Conservation (phyloP, 2,113 vertebrate species). For the Strigops habroptila region DNA sequence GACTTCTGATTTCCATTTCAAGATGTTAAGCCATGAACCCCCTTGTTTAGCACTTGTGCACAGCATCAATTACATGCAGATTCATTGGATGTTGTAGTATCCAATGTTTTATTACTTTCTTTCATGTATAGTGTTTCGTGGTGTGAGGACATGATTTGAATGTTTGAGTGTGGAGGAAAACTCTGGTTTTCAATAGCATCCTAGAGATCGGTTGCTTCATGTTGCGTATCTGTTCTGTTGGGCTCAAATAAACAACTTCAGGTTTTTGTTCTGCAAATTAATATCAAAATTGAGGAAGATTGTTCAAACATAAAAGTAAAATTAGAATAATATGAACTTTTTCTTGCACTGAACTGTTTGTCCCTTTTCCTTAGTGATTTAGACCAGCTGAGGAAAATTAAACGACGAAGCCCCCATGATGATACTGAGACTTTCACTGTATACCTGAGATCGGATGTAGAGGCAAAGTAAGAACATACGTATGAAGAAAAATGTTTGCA, state of each 20-base stretch:
- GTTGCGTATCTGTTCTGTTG: neutral
- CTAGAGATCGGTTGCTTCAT: neutral
- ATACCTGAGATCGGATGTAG: slow-evolving; percentile 92
- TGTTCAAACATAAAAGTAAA: neutral
- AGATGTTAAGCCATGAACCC: neutral
- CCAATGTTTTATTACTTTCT: neutral
- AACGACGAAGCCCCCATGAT: slow-evolving; percentile 91
- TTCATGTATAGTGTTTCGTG: neutral
- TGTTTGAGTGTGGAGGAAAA: neutral
- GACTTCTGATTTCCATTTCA: neutral
- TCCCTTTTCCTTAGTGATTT: slow-evolving; percentile 81
- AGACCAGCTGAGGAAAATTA: slow-evolving; percentile 91
- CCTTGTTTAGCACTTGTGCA: neutral
- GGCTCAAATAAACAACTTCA: neutral
- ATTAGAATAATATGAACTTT: neutral
- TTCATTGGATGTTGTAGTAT: neutral
- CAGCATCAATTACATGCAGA: neutral
- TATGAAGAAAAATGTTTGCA: neutral
- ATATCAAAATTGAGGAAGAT: neutral
- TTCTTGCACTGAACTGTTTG: neutral
- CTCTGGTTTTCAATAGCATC: neutral
- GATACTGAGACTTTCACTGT: slow-evolving; percentile 97
- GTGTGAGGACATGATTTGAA: neutral
- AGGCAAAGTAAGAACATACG: slow-evolving; percentile 85
- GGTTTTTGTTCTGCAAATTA: neutral